Conservation (phyloP, 1,140 invertebrate genomes). For the Macrobrachium nipponense region DNA sequence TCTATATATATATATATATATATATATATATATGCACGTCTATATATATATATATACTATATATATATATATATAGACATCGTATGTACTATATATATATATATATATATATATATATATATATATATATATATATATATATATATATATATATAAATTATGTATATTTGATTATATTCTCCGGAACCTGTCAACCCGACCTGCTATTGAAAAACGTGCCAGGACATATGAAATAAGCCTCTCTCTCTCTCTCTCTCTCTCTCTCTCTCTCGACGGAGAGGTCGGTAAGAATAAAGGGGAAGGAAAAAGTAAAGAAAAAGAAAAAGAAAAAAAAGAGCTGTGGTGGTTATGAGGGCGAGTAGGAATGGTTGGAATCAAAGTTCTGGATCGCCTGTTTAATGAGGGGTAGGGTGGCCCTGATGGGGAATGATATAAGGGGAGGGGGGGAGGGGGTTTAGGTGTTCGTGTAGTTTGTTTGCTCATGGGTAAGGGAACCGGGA, state of each 20-base stretch:
- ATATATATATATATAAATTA: neutral
- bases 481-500: neutral
- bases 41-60: neutral
- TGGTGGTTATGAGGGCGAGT: neutral
- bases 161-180: no score
- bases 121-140: neutral
- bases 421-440: neutral
- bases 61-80: slow-evolving; percentile 14
- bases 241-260: slow-evolving; percentile 23
- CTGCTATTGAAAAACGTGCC: no score
- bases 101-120: slow-evolving; percentile 7
- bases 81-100: neutral
- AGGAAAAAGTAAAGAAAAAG: neutral
- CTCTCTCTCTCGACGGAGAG: neutral
- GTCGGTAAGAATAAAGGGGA: neutral
- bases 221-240: neutral
- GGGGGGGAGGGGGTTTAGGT: neutral
- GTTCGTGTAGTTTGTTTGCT: no score
- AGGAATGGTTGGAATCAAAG: neutral
- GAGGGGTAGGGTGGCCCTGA: neutral
- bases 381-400: neutral
- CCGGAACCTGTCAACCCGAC: no score
- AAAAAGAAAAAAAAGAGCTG: no score
- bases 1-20: neutral
- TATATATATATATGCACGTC: neutral